phyloP scores from a whole-genome alignment of 2,113 vertebrate genomes.

The Caretta caretta region DNA sequence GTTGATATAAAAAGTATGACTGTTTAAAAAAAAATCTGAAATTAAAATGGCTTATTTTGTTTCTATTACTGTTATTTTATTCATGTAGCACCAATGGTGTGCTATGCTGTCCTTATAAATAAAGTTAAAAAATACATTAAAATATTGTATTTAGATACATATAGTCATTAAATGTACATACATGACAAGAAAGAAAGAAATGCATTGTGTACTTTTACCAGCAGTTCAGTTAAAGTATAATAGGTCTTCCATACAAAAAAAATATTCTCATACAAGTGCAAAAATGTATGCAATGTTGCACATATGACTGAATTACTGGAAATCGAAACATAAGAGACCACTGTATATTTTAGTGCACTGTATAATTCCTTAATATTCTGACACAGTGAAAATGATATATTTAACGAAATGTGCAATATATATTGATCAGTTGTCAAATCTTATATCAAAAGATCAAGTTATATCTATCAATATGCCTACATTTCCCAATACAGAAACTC shows the following conservation, averaged over 20 bases:
- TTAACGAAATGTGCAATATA: background rate
- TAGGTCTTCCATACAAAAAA: background rate
- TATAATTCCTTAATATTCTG: background rate
- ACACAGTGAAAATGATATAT: background rate
- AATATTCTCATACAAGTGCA: background rate
- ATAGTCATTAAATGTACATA: background rate
- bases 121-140: background rate
- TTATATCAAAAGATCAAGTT: conserved; percentile 5
- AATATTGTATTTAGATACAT: background rate
- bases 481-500: background rate
- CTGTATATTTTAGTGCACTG: background rate
- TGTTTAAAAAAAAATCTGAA: background rate
- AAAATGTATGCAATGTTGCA: background rate
- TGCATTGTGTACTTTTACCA: background rate
- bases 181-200: background rate
- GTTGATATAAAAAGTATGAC: background rate
- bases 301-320: background rate
- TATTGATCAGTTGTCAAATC: background rate
- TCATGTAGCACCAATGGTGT: background rate
- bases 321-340: background rate
- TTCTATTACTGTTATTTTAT: background rate
- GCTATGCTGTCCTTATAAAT: background rate
- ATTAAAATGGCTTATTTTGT: background rate
- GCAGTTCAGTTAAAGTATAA: background rate
- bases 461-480: background rate